A percentile compares a stretch with the other conserved stretches of the same genome.
Evolutionary conservation across 2,113 vertebrate species (phyloP).

Genomic region (Garra rufa): DNA sequence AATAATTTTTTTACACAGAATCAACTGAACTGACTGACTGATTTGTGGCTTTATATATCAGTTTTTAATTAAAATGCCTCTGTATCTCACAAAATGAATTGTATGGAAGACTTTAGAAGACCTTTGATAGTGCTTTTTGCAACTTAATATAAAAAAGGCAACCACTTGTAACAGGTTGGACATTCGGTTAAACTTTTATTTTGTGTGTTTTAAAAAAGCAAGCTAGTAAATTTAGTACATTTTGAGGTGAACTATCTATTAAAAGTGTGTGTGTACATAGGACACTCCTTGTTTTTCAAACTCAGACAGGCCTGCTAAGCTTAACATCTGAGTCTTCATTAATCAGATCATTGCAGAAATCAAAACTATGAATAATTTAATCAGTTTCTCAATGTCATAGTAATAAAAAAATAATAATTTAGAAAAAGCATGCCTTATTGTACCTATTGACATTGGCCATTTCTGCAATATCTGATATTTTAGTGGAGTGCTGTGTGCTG

Average conservation of each 20-base stretch:
- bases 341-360: conserved; percentile 50
- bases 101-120: not conserved
- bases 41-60: not conserved
- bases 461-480: conserved; percentile 6
- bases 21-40: not conserved
- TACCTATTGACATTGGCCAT: not conserved
- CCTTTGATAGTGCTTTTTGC: not conserved
- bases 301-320: conserved; percentile 61
- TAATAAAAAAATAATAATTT: not conserved
- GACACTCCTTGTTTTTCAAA: conserved; percentile 46
- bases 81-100: not conserved
- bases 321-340: conserved; percentile 66
- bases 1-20: not conserved
- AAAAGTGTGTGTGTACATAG: conserved; percentile 25
- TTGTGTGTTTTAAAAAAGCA: not conserved
- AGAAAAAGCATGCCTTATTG: not conserved
- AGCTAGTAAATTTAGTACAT: not conserved
- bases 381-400: not conserved
- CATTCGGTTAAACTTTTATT: not conserved
- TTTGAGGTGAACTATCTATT: not conserved
- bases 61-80: not conserved
- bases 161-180: not conserved
- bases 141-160: not conserved
- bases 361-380: not conserved
- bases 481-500: not conserved